Evolutionary conservation across 1,140 invertebrate genomes (phyloP).

Genomic region (Trissolcus basalis): DNA sequence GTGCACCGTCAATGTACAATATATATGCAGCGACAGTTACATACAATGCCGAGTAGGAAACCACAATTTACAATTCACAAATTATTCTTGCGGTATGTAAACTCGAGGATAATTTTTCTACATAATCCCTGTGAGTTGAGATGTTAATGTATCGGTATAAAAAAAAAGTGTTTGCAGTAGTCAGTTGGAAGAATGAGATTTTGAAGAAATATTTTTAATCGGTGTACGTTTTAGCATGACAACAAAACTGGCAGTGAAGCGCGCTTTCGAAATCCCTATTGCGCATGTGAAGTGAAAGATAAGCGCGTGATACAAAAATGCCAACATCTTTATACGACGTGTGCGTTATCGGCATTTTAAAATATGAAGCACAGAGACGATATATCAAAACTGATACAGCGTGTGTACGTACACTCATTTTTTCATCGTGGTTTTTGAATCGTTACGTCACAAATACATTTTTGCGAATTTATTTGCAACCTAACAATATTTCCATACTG

Average conservation of each 20-base stretch:
- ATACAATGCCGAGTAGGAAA: no score
- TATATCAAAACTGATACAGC: conserved; percentile 38
- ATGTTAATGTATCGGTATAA: no score
- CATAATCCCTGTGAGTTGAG: no score
- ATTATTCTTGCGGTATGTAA: no score
- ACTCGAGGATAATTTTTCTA: no score
- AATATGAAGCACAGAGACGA: conserved; percentile 43
- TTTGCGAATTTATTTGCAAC: no score
- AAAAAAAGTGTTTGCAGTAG: no score
- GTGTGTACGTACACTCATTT: conserved; percentile 31
- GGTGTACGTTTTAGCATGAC: conserved; percentile 13
- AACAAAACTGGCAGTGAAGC: conserved; percentile 33
- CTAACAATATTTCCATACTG: no score
- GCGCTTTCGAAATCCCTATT: conserved; percentile 46
- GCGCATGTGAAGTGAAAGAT: conserved; percentile 41
- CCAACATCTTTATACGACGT: conserved; percentile 42
- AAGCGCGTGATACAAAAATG: conserved; percentile 44
- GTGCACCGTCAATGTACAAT: background rate
- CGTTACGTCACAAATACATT: conserved; percentile 23
- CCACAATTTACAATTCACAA: background rate
- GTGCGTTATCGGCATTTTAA: conserved; percentile 54
- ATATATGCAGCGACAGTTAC: background rate
- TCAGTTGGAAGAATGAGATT: background rate
- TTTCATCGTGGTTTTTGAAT: conserved; percentile 44
- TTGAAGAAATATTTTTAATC: background rate